Conservation (phyloP, 2,113 vertebrate genomes). For the Ellobius talpinus region DNA sequence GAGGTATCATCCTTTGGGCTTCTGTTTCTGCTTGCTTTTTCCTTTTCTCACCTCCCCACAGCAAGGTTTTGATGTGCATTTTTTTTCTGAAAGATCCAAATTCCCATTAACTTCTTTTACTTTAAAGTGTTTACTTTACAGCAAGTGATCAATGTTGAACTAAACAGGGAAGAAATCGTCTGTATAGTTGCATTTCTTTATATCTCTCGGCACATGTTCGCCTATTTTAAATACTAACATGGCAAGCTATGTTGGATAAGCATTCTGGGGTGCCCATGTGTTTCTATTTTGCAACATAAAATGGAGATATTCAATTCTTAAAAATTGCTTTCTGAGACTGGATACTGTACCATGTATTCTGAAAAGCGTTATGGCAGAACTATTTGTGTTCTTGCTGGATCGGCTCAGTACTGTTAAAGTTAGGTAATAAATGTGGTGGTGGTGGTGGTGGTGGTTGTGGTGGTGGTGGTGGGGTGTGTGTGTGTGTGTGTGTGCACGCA, state of each 20-base stretch:
- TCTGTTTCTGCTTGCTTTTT: not conserved
- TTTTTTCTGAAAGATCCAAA: slow-evolving; percentile 64
- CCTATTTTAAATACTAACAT: slow-evolving; percentile 77
- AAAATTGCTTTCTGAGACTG: slow-evolving; percentile 38
- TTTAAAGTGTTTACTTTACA: slow-evolving; percentile 79
- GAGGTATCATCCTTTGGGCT: not conserved
- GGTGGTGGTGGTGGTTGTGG: not conserved
- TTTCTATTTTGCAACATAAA: slow-evolving; percentile 74
- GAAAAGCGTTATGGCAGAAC: slow-evolving; percentile 23
- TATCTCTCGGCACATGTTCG: slow-evolving; percentile 76
- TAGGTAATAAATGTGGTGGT: not conserved
- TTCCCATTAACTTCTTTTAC: slow-evolving; percentile 64
- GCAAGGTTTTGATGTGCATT: slow-evolving; percentile 1
- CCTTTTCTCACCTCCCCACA: not conserved
- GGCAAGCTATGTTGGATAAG: slow-evolving; percentile 68
- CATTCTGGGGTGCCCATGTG: slow-evolving; percentile 64
- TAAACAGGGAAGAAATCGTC: slow-evolving; percentile 73
- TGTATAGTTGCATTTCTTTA: slow-evolving; percentile 62
- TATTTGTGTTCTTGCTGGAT: not conserved
- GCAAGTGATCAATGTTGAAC: slow-evolving; percentile 76
- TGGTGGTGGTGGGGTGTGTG: not conserved
- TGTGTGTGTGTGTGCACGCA: not conserved
- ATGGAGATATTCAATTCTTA: slow-evolving; percentile 58
- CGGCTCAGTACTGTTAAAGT: not conserved
- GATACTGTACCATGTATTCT: not conserved